A percentile compares a stretch with the other conserved stretches of the same genome.
Evolutionary conservation across 2,888 invertebrate species (phyloP).

Genomic region (Sarcophaga rosellei): DNA sequence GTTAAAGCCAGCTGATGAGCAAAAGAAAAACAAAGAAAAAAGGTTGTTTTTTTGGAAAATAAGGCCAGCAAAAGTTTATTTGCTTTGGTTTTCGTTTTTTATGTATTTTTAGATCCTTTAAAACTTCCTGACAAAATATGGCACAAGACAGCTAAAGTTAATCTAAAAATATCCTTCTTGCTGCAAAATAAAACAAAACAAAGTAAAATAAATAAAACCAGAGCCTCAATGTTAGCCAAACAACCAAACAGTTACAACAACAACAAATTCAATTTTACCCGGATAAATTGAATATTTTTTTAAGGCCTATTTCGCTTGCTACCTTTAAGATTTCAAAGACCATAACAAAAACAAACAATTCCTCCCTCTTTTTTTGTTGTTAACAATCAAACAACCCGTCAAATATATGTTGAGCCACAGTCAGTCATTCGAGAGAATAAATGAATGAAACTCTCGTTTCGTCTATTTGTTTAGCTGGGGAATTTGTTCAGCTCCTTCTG

Average conservation of each 20-base stretch:
- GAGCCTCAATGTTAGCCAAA: background rate
- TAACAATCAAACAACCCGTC: conserved; percentile 2
- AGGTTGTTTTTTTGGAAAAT: background rate
- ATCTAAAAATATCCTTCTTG: conserved; percentile 46
- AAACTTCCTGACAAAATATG: background rate
- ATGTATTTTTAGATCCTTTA: background rate
- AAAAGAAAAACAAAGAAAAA: background rate
- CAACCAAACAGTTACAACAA: conserved; percentile 11
- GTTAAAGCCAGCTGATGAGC: background rate
- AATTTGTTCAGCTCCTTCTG: conserved; percentile 9
- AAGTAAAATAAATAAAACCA: background rate
- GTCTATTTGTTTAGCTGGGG: conserved; percentile 43
- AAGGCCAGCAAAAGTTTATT: conserved; percentile 23
- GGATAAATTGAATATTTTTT: conserved; percentile 53
- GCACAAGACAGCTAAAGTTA: conserved; percentile 44
- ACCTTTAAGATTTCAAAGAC: background rate
- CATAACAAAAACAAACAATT: background rate
- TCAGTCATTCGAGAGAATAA: background rate
- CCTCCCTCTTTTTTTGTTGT: background rate
- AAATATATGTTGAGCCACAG: background rate
- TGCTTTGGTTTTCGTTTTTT: background rate
- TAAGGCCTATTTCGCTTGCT: background rate
- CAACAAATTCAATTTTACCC: conserved; percentile 53
- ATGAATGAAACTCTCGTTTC: conserved; percentile 11
- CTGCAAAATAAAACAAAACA: background rate